Percentiles rank a stretch among this genome's conserved stretches.
These are phyloP conservation scores for Radopholus similis DNA, from an alignment of 1,140 invertebrate genomes.

Conservation along the genomic window DNA sequence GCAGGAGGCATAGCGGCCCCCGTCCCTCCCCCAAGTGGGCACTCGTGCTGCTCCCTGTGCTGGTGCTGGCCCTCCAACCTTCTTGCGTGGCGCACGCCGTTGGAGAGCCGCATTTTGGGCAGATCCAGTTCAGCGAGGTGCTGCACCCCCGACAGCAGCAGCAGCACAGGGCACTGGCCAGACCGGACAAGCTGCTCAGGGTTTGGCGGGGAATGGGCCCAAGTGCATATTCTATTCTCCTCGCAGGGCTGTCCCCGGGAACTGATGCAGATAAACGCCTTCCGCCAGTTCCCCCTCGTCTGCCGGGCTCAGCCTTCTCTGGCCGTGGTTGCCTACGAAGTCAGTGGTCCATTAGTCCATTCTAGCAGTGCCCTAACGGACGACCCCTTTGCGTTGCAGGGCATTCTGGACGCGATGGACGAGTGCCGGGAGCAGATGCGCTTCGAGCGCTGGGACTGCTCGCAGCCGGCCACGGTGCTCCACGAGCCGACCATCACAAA, in stretches of 20 bases:
- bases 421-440: conserved; percentile 43
- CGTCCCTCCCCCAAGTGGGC: not conserved
- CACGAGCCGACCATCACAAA: not conserved
- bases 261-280: conserved; percentile 17
- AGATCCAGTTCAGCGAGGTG: not conserved
- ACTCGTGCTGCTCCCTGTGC: not conserved
- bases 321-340: conserved; percentile 52
- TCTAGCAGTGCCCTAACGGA: not conserved
- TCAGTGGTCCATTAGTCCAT: not conserved
- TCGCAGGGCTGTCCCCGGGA: conserved; percentile 9
- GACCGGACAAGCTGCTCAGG: conserved; percentile 13
- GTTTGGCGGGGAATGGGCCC: not conserved
- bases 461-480: conserved; percentile 51
- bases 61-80: not conserved
- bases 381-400: conserved; percentile 37
- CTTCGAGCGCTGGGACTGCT: conserved; percentile 34
- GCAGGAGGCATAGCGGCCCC: not conserved
- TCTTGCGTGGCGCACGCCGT: too few species aligned
- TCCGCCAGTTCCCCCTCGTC: conserved; percentile 41
- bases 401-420: conserved; percentile 50
- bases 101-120: not conserved
- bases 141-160: not conserved
- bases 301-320: conserved; percentile 45
- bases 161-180: not conserved
- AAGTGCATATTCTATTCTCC: not conserved